phyloP scores from a whole-genome alignment of 2,888 invertebrate species.

The Arctia plantaginis region DNA sequence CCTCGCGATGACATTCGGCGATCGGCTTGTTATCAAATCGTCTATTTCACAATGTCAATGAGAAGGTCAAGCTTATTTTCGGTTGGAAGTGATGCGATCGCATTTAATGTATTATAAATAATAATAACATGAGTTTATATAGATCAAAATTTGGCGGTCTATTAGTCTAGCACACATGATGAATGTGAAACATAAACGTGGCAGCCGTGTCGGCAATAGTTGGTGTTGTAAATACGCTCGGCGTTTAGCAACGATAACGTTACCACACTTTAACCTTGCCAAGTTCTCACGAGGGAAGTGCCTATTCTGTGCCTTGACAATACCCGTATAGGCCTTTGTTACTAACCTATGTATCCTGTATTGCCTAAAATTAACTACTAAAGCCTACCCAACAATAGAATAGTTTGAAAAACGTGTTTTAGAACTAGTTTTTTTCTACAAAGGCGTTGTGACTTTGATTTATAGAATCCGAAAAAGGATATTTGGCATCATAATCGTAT shows the following conservation, averaged over 20 bases:
- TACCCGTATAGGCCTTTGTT: constrained; percentile 84
- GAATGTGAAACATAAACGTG: constrained; percentile 70
- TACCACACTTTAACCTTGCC: constrained; percentile 85
- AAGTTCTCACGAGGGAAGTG: constrained; percentile 86
- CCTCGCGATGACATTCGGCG: constrained; percentile 84
- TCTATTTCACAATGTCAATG: constrained; percentile 87
- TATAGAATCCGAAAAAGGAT: constrained; percentile 40
- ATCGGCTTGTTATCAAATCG: constrained; percentile 83
- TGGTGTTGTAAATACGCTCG: constrained; percentile 84
- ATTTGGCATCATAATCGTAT: constrained; percentile 15
- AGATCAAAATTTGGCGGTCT: constrained; percentile 38
- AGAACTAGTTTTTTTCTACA: constrained; percentile 42
- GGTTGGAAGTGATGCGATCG: constrained; percentile 70
- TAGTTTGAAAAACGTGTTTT: constrained; percentile 62
- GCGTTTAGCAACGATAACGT: constrained; percentile 86
- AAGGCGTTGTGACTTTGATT: constrained; percentile 41
- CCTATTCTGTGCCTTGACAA: constrained; percentile 86
- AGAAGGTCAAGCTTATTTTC: constrained; percentile 85
- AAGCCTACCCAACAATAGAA: constrained; percentile 33
- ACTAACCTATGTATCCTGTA: constrained; percentile 76
- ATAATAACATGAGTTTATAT: constrained; percentile 24
- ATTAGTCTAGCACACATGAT: constrained; percentile 52
- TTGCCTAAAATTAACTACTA: constrained; percentile 65
- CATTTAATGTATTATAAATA: constrained; percentile 60
- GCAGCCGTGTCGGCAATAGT: constrained; percentile 78